Base-by-base conservation (phyloP, 2,113 vertebrate species). In the Microtus ochrogaster region DNA sequence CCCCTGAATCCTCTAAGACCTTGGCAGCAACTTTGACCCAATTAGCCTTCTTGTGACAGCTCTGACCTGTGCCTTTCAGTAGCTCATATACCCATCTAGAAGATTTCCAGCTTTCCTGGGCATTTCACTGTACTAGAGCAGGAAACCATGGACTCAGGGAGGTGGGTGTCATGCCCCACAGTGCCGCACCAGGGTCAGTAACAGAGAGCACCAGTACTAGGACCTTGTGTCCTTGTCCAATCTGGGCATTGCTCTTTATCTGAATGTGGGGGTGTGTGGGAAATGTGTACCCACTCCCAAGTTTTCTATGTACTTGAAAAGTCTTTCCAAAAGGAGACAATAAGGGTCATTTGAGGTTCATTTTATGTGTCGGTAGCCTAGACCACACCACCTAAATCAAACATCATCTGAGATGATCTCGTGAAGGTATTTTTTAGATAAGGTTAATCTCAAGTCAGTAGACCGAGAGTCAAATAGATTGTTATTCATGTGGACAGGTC, bases 191-290 rank as follows among this genome's bases (percentile, higher is more conserved):
- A 11, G 52, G 14, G 16, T 58, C 44, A 44, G 9, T 4, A n/a
- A 66, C 4, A 28, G 74, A 24, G 0, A 33, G 33, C 36, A 52
- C 41, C 17, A 24, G 19, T 1, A 6, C 21, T 24, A 12, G 16
- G 36, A 21, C 47, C 11, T 21, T n/a, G 6, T 4, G 39, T 61
- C 36, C 39, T 33, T 49, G 88, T 11, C 55, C 65, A 3, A 49
- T 0, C 72, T 2, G 21, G 0, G 21, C 2, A 14, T 63, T 72
- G 47, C 30, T 10, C 2, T 52, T 14, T 72, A 39, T n/a, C 61
- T 26, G 44, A 79, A 36, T 33, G 49, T 72, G 52, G 88, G 17
- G 47, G 1, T 11, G 21, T 39, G 26, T 19, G 11, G 24, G 58
- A 91, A 65, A 22, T 41, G 9, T 1, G 12, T 11, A 44, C 14